These are phyloP conservation scores for Trochalopteron elliotii DNA, from an alignment of 2,113 vertebrate genomes.

Conservation along the genomic window DNA sequence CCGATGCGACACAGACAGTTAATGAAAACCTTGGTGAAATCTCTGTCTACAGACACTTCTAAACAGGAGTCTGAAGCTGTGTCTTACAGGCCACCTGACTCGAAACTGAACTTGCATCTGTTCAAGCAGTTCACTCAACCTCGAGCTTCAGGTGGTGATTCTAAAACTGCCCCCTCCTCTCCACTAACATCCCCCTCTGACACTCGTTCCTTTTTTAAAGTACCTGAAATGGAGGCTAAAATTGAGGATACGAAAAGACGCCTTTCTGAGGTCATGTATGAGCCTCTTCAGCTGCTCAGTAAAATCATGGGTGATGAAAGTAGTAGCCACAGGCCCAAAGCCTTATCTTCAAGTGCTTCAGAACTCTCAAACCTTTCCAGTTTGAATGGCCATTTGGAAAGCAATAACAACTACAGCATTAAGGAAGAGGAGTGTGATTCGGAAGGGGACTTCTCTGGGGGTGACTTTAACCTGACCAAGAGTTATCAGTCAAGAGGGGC, in stretches of 20 bases:
- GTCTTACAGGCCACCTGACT: slow-evolving; percentile 81
- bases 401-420: slow-evolving; percentile 93
- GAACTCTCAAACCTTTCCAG: slow-evolving; percentile 87
- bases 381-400: slow-evolving; percentile 90
- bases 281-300: slow-evolving; percentile 95
- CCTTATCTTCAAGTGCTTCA: slow-evolving; percentile 92
- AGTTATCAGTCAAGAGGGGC: slow-evolving; percentile 54
- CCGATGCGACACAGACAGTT: slow-evolving; percentile 86
- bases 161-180: slow-evolving; percentile 96
- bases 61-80: slow-evolving; percentile 83
- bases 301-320: slow-evolving; percentile 98
- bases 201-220: slow-evolving; percentile 96
- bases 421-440: slow-evolving; percentile 93
- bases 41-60: slow-evolving; percentile 92
- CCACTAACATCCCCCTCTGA: slow-evolving; percentile 91
- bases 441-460: slow-evolving; percentile 76
- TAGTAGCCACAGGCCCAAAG: slow-evolving; percentile 85
- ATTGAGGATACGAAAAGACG: slow-evolving; percentile 96
- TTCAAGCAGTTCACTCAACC: slow-evolving; percentile 98
- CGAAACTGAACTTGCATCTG: slow-evolving; percentile 92
- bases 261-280: slow-evolving; percentile 95
- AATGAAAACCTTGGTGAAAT: slow-evolving; percentile 98
- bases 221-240: slow-evolving; percentile 96
- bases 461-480: slow-evolving; percentile 62
- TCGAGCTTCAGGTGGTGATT: slow-evolving; percentile 85